Base-by-base conservation (phyloP, 23 tunicate genomes). In the Clavelina lepadiformis region DNA sequence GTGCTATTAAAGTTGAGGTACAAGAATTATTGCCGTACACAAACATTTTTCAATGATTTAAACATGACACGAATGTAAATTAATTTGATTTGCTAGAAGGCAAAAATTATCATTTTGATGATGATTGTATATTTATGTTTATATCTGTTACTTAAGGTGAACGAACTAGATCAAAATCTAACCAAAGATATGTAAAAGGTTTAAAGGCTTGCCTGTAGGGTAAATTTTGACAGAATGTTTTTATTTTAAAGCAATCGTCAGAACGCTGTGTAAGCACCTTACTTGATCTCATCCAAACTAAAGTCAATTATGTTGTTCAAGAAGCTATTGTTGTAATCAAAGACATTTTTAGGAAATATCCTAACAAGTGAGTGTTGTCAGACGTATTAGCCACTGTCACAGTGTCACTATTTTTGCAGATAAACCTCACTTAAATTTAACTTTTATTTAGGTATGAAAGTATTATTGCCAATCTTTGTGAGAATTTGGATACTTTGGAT, bases 321-420 rank as follows among this genome's bases (percentile, higher is more conserved):
- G 98, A 93, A 79, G 98, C 98, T 18, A 91, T 93, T 38, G 98
- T 93, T n/a, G 98, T 93, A 5, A 93, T 93, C 70, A 93, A 93
- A 58, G 98, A 93, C 50, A 83, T 93, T 30, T 93, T 93, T 83
- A 49, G 98, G 49, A 93, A 93, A 69, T 93, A 93, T 63, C 98
- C 98, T 1, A 93, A 93, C 74, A 91, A 83, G 81, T 87, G 63
- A 22, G 76, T n/a, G n/a, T n/a, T n/a, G n/a, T n/a, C n/a, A n/a
- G n/a, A n/a, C n/a, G n/a, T n/a, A n/a, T n/a, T n/a, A n/a, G n/a
- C n/a, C n/a, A n/a, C n/a, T n/a, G n/a, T n/a, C n/a, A n/a, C n/a
- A n/a, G n/a, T n/a, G n/a, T n/a, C n/a, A n/a, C n/a, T n/a, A n/a
- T n/a, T n/a, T n/a, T 44, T 44, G 15, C 18, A 44, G 18, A 13